phyloP scores from a whole-genome alignment of 2,113 vertebrate species.

The Brachypodius melanocephalos region DNA sequence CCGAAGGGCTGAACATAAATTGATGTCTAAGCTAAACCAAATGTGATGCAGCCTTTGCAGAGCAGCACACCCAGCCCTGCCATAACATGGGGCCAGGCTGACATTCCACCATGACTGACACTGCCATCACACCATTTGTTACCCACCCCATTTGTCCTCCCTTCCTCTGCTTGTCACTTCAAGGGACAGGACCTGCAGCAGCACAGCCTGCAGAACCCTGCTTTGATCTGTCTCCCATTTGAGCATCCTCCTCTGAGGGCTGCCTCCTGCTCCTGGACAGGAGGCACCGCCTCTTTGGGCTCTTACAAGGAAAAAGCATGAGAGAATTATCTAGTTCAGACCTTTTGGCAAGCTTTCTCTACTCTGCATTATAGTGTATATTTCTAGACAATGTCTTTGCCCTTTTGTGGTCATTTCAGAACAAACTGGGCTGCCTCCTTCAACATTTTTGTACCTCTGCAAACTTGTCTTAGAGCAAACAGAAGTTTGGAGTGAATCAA shows the following conservation, averaged over 20 bases:
- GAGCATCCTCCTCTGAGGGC: conserved; percentile 4
- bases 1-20: not conserved
- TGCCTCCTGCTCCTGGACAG: conserved; percentile 27
- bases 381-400: conserved; percentile 15
- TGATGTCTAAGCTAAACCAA: not conserved
- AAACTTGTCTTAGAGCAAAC: not conserved
- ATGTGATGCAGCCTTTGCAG: not conserved
- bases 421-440: not conserved
- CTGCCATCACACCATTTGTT: not conserved
- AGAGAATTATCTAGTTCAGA: not conserved
- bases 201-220: not conserved
- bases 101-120: not conserved
- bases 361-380: not conserved
- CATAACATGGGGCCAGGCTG: not conserved
- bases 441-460: not conserved
- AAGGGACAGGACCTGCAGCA: conserved; percentile 9
- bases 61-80: not conserved
- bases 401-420: conserved; percentile 49
- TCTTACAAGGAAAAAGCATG: conserved; percentile 14
- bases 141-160: not conserved
- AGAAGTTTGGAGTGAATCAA: conserved; percentile 6
- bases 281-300: conserved; percentile 20
- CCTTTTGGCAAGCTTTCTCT: not conserved
- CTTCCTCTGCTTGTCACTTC: conserved; percentile 1
- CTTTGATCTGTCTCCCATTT: conserved; percentile 22